Percentiles rank a stretch among this genome's conserved stretches.
Conservation (phyloP, 2,113 vertebrate species). For the Lates calcarifer region DNA sequence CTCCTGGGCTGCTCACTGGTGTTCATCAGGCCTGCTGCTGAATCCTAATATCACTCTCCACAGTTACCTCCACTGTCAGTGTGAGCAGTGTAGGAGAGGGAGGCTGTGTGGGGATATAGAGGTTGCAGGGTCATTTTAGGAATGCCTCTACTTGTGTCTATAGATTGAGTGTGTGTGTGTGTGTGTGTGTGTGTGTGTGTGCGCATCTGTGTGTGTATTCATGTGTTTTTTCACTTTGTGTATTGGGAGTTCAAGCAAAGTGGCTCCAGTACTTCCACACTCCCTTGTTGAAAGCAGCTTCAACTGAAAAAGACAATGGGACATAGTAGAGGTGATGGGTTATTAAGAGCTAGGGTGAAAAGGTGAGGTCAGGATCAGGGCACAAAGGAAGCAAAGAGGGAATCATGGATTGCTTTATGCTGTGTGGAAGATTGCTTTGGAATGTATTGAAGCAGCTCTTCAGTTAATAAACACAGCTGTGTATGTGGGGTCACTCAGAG, state of each 20-base stretch:
- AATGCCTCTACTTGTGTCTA: slow-evolving; percentile 24
- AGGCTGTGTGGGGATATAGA: slow-evolving; percentile 29
- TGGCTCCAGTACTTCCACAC: not conserved
- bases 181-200: slow-evolving; percentile 17
- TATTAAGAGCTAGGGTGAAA: slow-evolving; percentile 60
- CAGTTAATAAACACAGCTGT: slow-evolving; percentile 45
- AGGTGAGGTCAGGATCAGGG: slow-evolving; percentile 58
- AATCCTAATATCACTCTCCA: slow-evolving; percentile 65
- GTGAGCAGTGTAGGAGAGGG: not conserved
- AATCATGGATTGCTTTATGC: slow-evolving; percentile 19
- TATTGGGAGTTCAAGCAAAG: slow-evolving; percentile 38
- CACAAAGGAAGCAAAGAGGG: slow-evolving; percentile 35
- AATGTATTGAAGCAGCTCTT: slow-evolving; percentile 23
- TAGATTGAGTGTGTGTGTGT: slow-evolving; percentile 12
- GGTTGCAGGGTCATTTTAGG: slow-evolving; percentile 56
- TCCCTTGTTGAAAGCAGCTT: not conserved
- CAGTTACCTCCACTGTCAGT: slow-evolving; percentile 26
- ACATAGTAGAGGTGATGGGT: slow-evolving; percentile 29
- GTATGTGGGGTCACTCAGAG: slow-evolving; percentile 23
- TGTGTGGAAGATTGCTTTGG: slow-evolving; percentile 48
- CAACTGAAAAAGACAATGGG: slow-evolving; percentile 30
- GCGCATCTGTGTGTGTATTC: slow-evolving; percentile 1
- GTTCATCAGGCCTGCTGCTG: slow-evolving; percentile 64
- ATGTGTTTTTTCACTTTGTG: slow-evolving; percentile 6
- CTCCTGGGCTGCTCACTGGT: slow-evolving; percentile 47